Evolutionary conservation across 2,797 vertebrate species (phyloP), one percentile per base, ranked within the genome.

Genomic region (Dryobates pubescens): DNA sequence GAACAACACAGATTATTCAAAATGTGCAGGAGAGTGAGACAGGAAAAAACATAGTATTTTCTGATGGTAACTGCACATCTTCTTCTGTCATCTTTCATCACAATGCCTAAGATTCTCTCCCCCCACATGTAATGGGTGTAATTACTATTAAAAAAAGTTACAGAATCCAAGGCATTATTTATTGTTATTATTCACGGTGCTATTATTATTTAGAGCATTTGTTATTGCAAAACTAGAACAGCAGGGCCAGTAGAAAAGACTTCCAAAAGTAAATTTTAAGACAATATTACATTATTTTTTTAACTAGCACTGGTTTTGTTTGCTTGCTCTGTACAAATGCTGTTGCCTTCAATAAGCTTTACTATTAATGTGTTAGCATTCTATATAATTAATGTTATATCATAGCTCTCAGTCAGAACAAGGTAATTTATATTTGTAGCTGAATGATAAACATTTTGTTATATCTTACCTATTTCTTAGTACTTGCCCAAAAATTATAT

Each of bases 391-490:
- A 89, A 68, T 57, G 85, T 89, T 64, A 32, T 83, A 29, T 75
- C 56, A 79, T 43, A 64, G 58, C 27, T 63, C 43, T 93, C 53
- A 90, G 11, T 9, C 22, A 78, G 45, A 90, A 71, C 38, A 68
- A 16, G 17, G 15, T 47, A 93, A 63, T 36, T 73, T 6, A 4
- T 73, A 41, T 34, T 87, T 77, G 91, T 12, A 92, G 49, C 41
- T 75, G 41, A 86, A 82, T 17, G 34, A 75, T 23, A 93, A 83
- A 70, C 16, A 72, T 43, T 51, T 84, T 84, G 26, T 90, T 64
- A 7, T 59, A 78, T 81, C 92, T 89, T 91, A 94, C 70, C 59
- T 76, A 96, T 67, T 92, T 75, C 78, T 82, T 91, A 93, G 64
- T 61, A 92, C 30, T 71, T 73, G 78, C 53, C 63, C 83, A 59